Evolutionary conservation across 2,888 invertebrate species (phyloP).

Genomic region (Pyrocoelia pectoralis): DNA sequence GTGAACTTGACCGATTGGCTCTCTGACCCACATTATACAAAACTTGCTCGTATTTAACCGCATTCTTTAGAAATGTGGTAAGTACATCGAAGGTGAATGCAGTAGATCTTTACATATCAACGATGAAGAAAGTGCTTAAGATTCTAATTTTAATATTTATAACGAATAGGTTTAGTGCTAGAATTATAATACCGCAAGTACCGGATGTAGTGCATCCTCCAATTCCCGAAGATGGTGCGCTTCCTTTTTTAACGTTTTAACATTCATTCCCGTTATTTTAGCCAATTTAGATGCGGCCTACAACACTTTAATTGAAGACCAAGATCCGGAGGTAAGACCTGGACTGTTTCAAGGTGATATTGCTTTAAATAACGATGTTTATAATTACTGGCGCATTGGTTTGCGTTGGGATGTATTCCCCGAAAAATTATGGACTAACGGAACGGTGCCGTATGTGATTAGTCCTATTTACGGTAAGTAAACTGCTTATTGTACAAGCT

Average conservation of each 20-base stretch:
- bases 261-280: no score
- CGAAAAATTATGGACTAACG: constrained; percentile 70
- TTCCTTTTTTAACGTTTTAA: background rate
- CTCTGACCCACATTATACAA: constrained; percentile 25
- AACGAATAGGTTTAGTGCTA: constrained; percentile 10
- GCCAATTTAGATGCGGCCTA: constrained; percentile 17
- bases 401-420: constrained; percentile 72
- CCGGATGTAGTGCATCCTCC: constrained; percentile 60
- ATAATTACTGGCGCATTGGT: constrained; percentile 68
- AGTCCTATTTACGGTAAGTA: constrained; percentile 67
- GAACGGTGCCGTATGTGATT: constrained; percentile 71
- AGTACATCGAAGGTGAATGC: constrained; percentile 20
- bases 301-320: constrained; percentile 44
- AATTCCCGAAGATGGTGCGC: constrained; percentile 59
- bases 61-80: constrained; percentile 22
- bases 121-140: constrained; percentile 18
- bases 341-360: constrained; percentile 75
- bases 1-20: constrained; percentile 30
- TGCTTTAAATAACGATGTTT: constrained; percentile 69
- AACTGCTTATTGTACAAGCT: background rate
- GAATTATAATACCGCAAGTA: constrained; percentile 56
- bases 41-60: constrained; percentile 17
- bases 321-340: constrained; percentile 72
- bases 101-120: constrained; percentile 11
- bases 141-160: constrained; percentile 14